Evolutionary conservation across 2,113 vertebrate species (phyloP).

Genomic region (Piprites chloris): DNA sequence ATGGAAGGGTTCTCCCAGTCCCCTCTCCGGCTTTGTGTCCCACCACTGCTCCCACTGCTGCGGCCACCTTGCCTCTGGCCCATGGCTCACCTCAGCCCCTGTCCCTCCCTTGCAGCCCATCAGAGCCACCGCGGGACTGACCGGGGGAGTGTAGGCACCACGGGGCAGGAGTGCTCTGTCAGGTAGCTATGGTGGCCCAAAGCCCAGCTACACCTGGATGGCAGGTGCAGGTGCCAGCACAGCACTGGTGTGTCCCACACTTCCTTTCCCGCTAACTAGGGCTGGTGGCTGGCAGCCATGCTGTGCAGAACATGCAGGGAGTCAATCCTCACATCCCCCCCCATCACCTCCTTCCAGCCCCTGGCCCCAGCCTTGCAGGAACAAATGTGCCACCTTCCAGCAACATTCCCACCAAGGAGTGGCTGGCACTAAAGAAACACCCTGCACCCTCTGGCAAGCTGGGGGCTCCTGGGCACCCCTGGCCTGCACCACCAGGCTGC

Average conservation of each 20-base stretch:
- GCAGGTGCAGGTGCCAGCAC: not conserved
- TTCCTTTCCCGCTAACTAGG: not conserved
- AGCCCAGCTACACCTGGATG: accelerated
- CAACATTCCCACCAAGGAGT: accelerated
- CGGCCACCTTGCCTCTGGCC: not conserved
- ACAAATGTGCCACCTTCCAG: not conserved
- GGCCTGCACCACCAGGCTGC: not conserved
- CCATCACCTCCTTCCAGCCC: not conserved
- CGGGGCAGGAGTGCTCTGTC: accelerated
- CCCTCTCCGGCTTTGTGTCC: not conserved
- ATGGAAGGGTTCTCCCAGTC: not conserved
- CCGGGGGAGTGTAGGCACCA: accelerated
- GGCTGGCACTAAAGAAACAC: not conserved
- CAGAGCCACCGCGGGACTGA: accelerated
- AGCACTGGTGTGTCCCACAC: accelerated
- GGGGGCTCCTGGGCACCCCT: not conserved
- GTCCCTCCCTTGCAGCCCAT: not conserved
- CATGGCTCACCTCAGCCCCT: not conserved
- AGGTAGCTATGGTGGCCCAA: accelerated
- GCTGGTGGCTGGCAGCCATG: not conserved
- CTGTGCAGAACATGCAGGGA: accelerated
- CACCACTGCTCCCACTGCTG: not conserved
- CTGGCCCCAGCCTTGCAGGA: not conserved
- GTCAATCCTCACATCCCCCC: accelerated
- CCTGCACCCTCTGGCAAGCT: not conserved